Percentiles rank a stretch among this genome's conserved stretches.
phyloP scores from a whole-genome alignment of 1,140 invertebrate species.

The Glossosoma conforme region DNA sequence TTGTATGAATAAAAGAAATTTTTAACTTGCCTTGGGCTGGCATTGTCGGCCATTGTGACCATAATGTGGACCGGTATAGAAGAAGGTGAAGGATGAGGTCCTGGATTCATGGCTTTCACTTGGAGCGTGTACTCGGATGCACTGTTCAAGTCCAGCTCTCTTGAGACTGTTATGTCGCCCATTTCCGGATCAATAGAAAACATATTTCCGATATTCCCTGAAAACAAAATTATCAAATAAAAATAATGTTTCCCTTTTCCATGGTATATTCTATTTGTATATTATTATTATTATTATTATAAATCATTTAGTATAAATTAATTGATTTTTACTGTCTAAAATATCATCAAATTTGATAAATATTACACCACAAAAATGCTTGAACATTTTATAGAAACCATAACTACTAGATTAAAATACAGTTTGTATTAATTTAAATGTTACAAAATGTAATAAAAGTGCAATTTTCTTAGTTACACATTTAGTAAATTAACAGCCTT shows the following conservation, averaged over 20 bases:
- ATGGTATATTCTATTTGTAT: too few relatives aligned
- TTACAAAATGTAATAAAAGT: too few relatives aligned
- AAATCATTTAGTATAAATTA: too few relatives aligned
- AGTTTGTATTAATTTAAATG: too few relatives aligned
- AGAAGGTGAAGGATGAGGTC: slow-evolving; percentile 65
- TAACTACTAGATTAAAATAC: too few relatives aligned
- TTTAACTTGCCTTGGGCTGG: slow-evolving; percentile 62
- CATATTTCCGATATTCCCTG: slow-evolving; percentile 77
- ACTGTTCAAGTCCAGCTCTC: slow-evolving; percentile 65
- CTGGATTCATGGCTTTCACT: slow-evolving; percentile 77
- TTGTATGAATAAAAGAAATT: slow-evolving; percentile 27
- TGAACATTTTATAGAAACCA: too few relatives aligned
- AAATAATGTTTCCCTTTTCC: too few relatives aligned
- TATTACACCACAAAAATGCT: too few relatives aligned
- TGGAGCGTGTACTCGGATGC: slow-evolving; percentile 75
- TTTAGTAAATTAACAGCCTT: too few relatives aligned
- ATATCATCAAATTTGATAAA: not conserved
- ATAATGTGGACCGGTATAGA: slow-evolving; percentile 80
- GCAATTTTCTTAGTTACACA: too few relatives aligned
- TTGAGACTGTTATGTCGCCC: slow-evolving; percentile 70
- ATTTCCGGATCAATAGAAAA: slow-evolving; percentile 74
- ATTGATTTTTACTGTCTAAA: too few relatives aligned
- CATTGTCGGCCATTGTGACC: slow-evolving; percentile 84
- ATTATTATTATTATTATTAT: too few relatives aligned
- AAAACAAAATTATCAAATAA: slow-evolving; percentile 27